phyloP scores from a whole-genome alignment of 2,888 invertebrate genomes.

The Thereva unica region DNA sequence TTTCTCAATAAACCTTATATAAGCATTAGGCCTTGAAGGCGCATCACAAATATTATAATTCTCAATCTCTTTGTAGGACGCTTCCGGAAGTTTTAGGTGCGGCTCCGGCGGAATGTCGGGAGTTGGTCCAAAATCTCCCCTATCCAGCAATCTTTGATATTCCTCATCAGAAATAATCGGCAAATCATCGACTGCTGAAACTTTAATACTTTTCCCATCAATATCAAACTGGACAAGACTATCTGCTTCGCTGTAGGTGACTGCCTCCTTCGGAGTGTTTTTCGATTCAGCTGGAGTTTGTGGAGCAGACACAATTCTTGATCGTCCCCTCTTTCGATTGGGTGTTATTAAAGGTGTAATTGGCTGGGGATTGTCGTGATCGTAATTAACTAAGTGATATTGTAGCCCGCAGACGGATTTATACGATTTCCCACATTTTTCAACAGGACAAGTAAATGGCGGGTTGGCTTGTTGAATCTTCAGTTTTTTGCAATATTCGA shows the following conservation, averaged over 20 bases:
- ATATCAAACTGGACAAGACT: conserved; percentile 85
- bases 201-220: conserved; percentile 75
- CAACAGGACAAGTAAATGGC: conserved; percentile 84
- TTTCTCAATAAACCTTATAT: conserved; percentile 92
- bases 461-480: conserved; percentile 66
- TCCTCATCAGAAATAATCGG: conserved; percentile 73
- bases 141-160: conserved; percentile 54
- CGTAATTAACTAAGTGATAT: conserved; percentile 82
- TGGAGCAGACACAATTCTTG: conserved; percentile 62
- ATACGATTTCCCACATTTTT: conserved; percentile 82
- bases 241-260: conserved; percentile 83
- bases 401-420: conserved; percentile 85
- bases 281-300: conserved; percentile 55
- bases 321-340: conserved; percentile 66
- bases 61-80: conserved; percentile 70
- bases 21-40: conserved; percentile 82
- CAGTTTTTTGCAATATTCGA: conserved; percentile 82
- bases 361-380: conserved; percentile 78
- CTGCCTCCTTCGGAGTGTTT: conserved; percentile 67
- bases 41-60: conserved; percentile 83
- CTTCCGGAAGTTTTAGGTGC: conserved; percentile 68
- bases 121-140: conserved; percentile 53
- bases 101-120: conserved; percentile 58
- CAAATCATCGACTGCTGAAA: conserved; percentile 68
- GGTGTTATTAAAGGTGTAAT: conserved; percentile 66